Evolutionary conservation across 2,113 vertebrate species (phyloP).

Genomic region (Neomonachus schauinslandi): DNA sequence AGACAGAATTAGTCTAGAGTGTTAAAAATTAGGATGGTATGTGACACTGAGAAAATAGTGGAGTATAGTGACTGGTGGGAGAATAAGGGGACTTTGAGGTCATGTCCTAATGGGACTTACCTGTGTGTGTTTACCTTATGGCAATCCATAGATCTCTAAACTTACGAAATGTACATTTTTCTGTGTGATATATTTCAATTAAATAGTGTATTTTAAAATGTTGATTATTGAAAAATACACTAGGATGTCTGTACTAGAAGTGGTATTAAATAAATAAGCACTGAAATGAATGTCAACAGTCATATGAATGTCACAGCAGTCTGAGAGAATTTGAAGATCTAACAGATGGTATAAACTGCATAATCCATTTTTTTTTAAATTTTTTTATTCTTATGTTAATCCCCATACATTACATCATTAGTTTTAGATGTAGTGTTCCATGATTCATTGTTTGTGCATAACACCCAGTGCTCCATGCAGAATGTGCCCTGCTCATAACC

Average conservation of each 20-base stretch:
- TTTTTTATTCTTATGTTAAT: no score
- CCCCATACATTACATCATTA: no score
- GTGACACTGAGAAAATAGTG: background rate
- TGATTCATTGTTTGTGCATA: no score
- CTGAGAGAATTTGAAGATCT: background rate
- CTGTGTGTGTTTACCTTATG: background rate
- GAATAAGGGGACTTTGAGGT: background rate
- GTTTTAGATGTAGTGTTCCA: no score
- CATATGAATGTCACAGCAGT: background rate
- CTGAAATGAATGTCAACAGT: background rate
- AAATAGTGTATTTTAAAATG: background rate
- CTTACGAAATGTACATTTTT: background rate
- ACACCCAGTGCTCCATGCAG: no score
- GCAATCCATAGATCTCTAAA: background rate
- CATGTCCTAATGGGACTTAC: background rate
- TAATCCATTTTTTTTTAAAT: no score
- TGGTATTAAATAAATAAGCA: background rate
- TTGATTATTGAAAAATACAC: background rate
- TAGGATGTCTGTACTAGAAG: background rate
- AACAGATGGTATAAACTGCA: background rate
- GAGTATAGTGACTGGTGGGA: fast-evolving
- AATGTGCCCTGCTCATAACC: no score
- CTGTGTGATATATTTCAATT: background rate
- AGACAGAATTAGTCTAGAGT: background rate
- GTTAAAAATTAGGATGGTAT: background rate